phyloP scores from a whole-genome alignment of 2,113 vertebrate genomes.

The Bubo blakistoni region DNA sequence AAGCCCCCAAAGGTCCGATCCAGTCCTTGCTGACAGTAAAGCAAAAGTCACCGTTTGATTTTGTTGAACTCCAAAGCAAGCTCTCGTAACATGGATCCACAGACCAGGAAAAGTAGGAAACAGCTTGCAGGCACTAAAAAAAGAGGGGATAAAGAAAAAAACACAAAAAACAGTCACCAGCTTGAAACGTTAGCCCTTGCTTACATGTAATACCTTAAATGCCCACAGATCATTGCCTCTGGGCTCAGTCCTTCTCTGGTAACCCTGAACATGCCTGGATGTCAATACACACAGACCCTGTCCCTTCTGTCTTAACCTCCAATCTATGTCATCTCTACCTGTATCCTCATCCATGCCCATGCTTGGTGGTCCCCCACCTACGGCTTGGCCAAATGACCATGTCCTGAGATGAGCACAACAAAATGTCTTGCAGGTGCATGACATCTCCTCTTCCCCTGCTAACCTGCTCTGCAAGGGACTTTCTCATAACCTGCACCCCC shows the following conservation, averaged over 20 bases:
- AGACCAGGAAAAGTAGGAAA: neutral
- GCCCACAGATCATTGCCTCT: neutral
- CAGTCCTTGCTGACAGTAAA: neutral
- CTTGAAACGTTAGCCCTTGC: neutral
- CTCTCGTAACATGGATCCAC: neutral
- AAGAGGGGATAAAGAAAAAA: neutral
- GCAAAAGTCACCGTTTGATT: neutral
- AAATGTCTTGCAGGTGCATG: neutral
- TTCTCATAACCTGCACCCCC: neutral
- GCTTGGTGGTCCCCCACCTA: neutral
- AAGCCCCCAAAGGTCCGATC: neutral
- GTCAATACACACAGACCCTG: neutral
- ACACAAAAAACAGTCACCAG: neutral
- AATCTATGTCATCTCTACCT: neutral
- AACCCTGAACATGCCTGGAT: neutral
- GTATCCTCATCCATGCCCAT: neutral
- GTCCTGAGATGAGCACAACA: neutral
- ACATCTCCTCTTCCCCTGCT: neutral
- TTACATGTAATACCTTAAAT: neutral
- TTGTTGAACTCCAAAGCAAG: neutral
- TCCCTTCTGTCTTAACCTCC: neutral
- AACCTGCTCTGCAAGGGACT: neutral
- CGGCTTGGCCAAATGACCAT: neutral
- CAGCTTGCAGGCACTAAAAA: neutral
- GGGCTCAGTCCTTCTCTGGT: neutral